Evolutionary conservation across 2,888 invertebrate species (phyloP), one percentile per base, ranked within the genome.

Genomic region (Watsonalla cultraria): DNA sequence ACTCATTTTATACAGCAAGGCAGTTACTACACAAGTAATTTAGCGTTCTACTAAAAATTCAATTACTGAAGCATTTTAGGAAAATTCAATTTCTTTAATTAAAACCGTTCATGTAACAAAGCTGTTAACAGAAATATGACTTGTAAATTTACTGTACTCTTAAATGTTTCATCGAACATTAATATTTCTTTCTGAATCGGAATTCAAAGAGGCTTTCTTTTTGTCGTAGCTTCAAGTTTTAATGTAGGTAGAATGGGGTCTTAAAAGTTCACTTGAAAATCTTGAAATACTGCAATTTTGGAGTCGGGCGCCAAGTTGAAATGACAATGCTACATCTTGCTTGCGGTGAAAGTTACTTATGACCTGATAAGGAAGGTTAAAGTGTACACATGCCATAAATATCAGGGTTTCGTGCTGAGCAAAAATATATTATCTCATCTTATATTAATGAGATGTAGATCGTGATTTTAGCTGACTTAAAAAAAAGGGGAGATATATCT

Each of bases 1-100:
- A 24, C 47, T 11, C 13, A 45, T 24, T 13, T 39, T 11, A 11
- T 8, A 42, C 11, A 42, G 5, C 8, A 11, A 8, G n/a, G n/a
- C n/a, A n/a, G 42, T 9, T 42, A 5, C 11, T 11, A 5, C 8
- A 24, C 24, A 24, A 24, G 24, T 4, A 24, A 24, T 24, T 24
- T 24, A 24, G 24, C 24, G 2, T 24, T 24, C 57, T 59, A 56
- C 57, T 53, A 51, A 58, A 58, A 53, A 53, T 58, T 60, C 63
- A 62, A 65, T 66, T 59, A 60, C 61, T 59, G 54, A 51, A 54
- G 54, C 59, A 53, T 64, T 67, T 70, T 68, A 61, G 56, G 63
- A 61, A 66, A 70, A 74, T 70, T 64, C 75, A 76, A 78, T 78
- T 76, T 69, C 55, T 62, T 72, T 80, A 74, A 80, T 78, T 78